Conservation (phyloP, 2,888 invertebrate species). For the Tanypteryx hageni region DNA sequence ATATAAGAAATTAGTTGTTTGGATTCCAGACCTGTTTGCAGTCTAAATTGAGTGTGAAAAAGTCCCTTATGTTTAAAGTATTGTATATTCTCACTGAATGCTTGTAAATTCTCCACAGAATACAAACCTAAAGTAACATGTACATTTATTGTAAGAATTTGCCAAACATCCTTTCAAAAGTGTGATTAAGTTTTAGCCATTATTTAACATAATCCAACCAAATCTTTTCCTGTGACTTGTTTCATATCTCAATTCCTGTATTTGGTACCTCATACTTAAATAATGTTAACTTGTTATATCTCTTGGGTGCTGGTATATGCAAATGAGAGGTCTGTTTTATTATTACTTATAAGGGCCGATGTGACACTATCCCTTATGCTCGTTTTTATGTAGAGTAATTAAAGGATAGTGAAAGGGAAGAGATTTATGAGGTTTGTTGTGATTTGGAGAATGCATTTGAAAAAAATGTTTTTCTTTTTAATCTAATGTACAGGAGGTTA, state of each 20-base stretch:
- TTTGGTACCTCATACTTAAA: conserved; percentile 67
- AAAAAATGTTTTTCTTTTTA: conserved; percentile 60
- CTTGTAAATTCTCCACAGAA: conserved; percentile 37
- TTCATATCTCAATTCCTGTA: conserved; percentile 52
- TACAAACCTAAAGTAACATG: not conserved
- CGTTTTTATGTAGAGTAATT: conserved; percentile 32
- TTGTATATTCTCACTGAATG: not conserved
- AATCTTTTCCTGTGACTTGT: not conserved
- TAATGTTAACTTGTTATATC: conserved; percentile 66
- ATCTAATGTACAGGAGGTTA: conserved; percentile 50
- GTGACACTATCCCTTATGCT: conserved; percentile 12
- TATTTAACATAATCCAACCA: conserved; percentile 28
- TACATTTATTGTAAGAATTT: conserved; percentile 47
- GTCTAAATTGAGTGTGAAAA: not conserved
- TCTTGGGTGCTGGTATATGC: conserved; percentile 62
- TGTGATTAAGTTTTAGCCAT: conserved; percentile 39
- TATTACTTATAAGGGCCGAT: conserved; percentile 61
- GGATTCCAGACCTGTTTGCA: conserved; percentile 53
- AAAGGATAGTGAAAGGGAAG: not conserved
- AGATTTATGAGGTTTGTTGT: conserved; percentile 58
- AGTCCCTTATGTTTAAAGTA: conserved; percentile 42
- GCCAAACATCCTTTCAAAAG: conserved; percentile 1
- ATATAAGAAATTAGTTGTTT: conserved; percentile 51
- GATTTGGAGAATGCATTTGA: conserved; percentile 58
- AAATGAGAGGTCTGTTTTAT: conserved; percentile 53